Conservation (phyloP, 2,888 invertebrate genomes). For the Harpalus rufipes region DNA sequence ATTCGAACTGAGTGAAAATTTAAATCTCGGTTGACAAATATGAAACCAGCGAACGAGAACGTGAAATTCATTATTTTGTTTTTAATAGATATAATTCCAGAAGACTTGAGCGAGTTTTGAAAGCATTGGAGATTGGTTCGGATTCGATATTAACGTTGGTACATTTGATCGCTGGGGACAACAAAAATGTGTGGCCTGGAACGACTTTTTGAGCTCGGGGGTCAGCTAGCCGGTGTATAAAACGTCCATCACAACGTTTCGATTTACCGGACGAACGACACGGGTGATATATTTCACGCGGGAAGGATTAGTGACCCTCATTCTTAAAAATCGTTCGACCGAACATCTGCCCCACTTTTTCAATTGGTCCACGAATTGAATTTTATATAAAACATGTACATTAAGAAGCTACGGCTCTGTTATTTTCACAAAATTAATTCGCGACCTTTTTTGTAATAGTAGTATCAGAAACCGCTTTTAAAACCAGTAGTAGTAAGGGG, state of each 20-base stretch:
- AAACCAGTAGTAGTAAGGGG: too few species aligned
- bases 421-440: too few species aligned
- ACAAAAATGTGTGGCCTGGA: constrained; percentile 18
- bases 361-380: not conserved
- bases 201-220: constrained; percentile 40
- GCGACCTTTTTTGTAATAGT: too few species aligned
- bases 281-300: constrained; percentile 50
- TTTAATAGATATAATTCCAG: not conserved
- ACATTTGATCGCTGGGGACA: constrained; percentile 25
- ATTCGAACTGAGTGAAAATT: constrained; percentile 29
- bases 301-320: constrained; percentile 57
- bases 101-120: constrained; percentile 2
- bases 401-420: too few species aligned
- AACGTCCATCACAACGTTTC: constrained; percentile 52
- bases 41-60: not conserved
- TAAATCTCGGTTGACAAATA: constrained; percentile 15
- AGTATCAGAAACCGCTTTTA: too few species aligned
- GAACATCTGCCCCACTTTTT: constrained; percentile 55
- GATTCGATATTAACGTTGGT: constrained; percentile 28
- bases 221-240: constrained; percentile 12
- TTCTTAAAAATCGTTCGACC: constrained; percentile 46
- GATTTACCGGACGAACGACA: constrained; percentile 52
- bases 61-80: constrained; percentile 15
- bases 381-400: not conserved
- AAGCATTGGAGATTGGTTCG: constrained; percentile 2